Evolutionary conservation across 2,113 vertebrate species (phyloP).

Genomic region (Caracal caracal): DNA sequence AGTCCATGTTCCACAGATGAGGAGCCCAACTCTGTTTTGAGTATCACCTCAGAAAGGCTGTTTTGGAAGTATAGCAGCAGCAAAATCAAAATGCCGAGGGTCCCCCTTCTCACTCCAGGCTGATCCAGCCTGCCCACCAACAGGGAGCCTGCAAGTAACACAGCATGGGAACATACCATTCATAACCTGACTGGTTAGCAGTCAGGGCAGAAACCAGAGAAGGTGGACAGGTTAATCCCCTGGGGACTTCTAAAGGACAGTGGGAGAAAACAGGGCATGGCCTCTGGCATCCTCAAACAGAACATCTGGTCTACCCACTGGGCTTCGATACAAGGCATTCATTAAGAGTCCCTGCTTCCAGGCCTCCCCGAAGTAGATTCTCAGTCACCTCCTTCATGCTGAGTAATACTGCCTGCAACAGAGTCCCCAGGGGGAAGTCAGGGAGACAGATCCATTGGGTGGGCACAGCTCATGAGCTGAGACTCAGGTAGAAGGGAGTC

Average conservation of each 20-base stretch:
- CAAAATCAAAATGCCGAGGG: background rate
- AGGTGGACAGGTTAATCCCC: background rate
- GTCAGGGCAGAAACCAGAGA: background rate
- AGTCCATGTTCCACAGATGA: background rate
- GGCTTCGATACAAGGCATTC: background rate
- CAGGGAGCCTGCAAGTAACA: background rate
- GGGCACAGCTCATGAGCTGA: background rate
- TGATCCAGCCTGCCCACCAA: background rate
- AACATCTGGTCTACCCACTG: background rate
- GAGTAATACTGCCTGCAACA: background rate
- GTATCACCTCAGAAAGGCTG: background rate
- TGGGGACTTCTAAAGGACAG: background rate
- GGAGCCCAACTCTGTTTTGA: background rate
- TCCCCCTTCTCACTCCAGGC: background rate
- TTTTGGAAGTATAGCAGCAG: background rate
- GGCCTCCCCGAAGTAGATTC: background rate
- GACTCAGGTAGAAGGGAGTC: background rate
- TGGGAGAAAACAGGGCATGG: background rate
- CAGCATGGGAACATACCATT: background rate
- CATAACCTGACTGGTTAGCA: background rate
- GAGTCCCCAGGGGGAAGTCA: background rate
- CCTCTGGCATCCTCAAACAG: background rate
- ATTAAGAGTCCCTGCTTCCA: background rate
- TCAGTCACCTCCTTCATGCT: constrained; percentile 32
- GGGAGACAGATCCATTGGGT: background rate